Evolutionary conservation across 2,113 vertebrate genomes (phyloP).

Genomic region (Indicator indicator): DNA sequence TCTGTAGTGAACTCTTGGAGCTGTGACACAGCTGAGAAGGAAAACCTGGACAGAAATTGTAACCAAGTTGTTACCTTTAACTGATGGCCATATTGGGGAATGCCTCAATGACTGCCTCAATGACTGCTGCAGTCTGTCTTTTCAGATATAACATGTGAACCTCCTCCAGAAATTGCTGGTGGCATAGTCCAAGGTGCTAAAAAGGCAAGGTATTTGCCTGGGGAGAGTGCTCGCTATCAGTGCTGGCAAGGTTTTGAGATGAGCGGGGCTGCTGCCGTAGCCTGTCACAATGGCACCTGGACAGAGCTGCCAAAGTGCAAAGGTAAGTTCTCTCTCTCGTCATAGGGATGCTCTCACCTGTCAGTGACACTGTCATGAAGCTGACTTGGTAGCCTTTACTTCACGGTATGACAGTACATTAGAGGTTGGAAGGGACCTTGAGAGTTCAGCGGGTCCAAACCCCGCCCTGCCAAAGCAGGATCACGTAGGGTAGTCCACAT

Average conservation of each 20-base stretch:
- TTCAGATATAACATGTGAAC: slow-evolving; percentile 25
- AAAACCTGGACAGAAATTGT: not conserved
- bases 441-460: too few species aligned
- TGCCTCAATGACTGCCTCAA: not conserved
- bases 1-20: not conserved
- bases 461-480: too few species aligned
- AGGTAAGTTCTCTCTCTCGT: not conserved
- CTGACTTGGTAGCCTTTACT: not conserved
- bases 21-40: not conserved
- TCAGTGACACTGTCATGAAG: not conserved
- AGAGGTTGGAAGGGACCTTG: too few species aligned
- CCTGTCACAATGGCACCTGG: slow-evolving; percentile 7
- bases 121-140: not conserved
- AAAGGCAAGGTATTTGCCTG: slow-evolving; percentile 20
- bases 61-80: not conserved
- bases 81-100: not conserved
- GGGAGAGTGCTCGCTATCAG: not conserved
- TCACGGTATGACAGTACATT: too few species aligned
- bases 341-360: not conserved
- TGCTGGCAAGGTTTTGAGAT: slow-evolving; percentile 39
- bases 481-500: too few species aligned
- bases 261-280: not conserved
- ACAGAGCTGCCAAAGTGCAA: slow-evolving; percentile 1
- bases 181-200: not conserved
- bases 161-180: slow-evolving; percentile 50